Base-by-base conservation (phyloP, 2,797 vertebrate genomes). In the Galago senegalensis region DNA sequence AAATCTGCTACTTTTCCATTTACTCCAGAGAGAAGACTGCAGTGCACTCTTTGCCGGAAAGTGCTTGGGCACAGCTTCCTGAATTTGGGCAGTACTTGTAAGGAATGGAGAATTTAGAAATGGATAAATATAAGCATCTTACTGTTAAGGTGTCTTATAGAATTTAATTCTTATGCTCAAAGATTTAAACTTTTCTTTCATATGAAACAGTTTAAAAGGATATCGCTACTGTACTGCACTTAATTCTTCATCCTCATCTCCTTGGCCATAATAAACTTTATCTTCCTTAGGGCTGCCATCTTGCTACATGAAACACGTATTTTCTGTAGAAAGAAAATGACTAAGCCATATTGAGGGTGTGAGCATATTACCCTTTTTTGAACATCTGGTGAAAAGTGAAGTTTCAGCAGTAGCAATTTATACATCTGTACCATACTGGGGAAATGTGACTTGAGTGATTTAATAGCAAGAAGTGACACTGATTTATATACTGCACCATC, bases 381-480 rank as follows among this genome's bases (percentile, higher is more conserved):
- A 90, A 95, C 91, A 97, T 91, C 91, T 97, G 89, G 89, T 80
- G 16, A 46, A 85, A 97, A 97, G 80, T 90, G 77, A 92, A 91
- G 60, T 82, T 96, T 96, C 84, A 96, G 77, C 70, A 89, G 53
- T 14, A 84, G 65, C 75, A 70, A 92, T 96, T 94, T 96, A 70
- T 83, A 92, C 69, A 92, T 95, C 75, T 94, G 82, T 88, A 81
- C 31, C 65, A 89, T 95, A 87, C 73, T 95, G 61, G 76, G 53
- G 25, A 92, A 80, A 96, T 91, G 85, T 89, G 77, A 92, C 65
- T 83, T 73, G 60, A 97, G 69, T 79, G 89, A 96, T 58, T 95
- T 91, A 87, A 89, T 49, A 91, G 79, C 65, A 92, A 96, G 46
- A 83, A 90, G 37, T 14, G 89, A 34, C 27, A 31, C 70, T 92